Evolutionary conservation across 2,113 vertebrate species (phyloP).

Genomic region (Terrapene triunguis): DNA sequence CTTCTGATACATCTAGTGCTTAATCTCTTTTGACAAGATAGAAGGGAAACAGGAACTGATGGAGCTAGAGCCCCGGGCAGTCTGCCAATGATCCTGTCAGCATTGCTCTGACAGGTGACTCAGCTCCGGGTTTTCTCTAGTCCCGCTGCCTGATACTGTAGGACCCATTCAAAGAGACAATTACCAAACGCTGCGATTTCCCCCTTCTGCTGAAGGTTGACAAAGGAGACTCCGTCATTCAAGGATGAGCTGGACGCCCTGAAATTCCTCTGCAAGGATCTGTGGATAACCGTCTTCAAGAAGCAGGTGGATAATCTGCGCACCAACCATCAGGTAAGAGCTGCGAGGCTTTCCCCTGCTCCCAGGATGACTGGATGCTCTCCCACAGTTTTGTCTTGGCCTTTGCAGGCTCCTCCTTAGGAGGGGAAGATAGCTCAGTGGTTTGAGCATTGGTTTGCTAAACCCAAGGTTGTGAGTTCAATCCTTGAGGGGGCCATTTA

Average conservation of each 20-base stretch:
- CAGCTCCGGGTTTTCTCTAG: neutral
- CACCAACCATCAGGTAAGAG: slow-evolving; percentile 89
- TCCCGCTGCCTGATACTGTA: neutral
- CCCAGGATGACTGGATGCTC: neutral
- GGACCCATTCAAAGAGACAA: neutral
- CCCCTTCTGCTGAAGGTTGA: slow-evolving; percentile 77
- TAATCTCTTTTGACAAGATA: neutral
- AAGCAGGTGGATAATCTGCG: slow-evolving; percentile 89
- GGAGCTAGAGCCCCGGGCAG: neutral
- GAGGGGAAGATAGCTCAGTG: too few relatives aligned
- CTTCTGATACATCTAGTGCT: neutral
- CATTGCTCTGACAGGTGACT: neutral
- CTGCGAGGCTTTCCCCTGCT: fast-evolving
- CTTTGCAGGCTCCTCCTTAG: too few relatives aligned
- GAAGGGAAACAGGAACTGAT: neutral
- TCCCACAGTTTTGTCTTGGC: neutral
- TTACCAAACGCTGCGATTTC: neutral
- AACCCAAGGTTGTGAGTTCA: too few relatives aligned
- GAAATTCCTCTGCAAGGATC: slow-evolving; percentile 91
- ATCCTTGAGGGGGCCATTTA: too few relatives aligned
- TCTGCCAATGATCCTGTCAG: neutral
- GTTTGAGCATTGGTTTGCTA: too few relatives aligned
- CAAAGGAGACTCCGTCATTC: slow-evolving; percentile 84
- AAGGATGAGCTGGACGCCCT: slow-evolving; percentile 89
- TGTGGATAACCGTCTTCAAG: slow-evolving; percentile 87